Evolutionary conservation across 2,113 vertebrate genomes (phyloP).

Genomic region (Pseudolaguvia tuberculata): DNA sequence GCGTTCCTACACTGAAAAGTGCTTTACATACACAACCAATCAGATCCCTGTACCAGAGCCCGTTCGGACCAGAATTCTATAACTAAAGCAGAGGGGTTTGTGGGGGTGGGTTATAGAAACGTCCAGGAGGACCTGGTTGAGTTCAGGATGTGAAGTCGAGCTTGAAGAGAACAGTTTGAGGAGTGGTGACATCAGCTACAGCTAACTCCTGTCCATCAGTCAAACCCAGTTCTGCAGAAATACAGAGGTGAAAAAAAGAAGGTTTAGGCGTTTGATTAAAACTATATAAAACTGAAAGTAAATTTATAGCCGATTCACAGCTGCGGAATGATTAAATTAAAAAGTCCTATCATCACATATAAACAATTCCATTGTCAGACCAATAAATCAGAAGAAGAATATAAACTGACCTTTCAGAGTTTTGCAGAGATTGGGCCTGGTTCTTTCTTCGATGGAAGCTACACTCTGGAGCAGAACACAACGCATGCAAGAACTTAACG

Average conservation of each 20-base stretch:
- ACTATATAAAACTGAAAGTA: too few relatives aligned
- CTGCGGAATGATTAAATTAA: too few relatives aligned
- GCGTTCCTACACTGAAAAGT: background rate
- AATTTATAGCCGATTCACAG: too few relatives aligned
- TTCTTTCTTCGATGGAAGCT: constrained; percentile 89
- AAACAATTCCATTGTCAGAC: too few relatives aligned
- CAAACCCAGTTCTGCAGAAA: constrained; percentile 79
- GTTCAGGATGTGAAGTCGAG: constrained; percentile 74
- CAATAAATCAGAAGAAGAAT: background rate
- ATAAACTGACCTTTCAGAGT: constrained; percentile 78
- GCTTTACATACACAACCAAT: constrained; percentile 27
- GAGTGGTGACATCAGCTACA: constrained; percentile 89
- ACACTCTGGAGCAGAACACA: constrained; percentile 69
- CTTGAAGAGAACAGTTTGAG: constrained; percentile 91
- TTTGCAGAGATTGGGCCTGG: constrained; percentile 81
- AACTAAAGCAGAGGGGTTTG: background rate
- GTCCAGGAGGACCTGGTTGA: background rate
- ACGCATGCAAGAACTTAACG: constrained; percentile 5
- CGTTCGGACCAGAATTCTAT: background rate
- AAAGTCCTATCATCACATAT: too few relatives aligned
- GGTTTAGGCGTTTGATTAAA: background rate
- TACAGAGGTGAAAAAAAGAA: background rate
- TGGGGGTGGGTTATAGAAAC: background rate
- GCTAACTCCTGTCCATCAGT: constrained; percentile 87
- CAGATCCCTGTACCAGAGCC: background rate